Percentiles rank a stretch among this genome's conserved stretches.
These are phyloP conservation scores for Gonioctena quinquepunctata DNA, from an alignment of 1,140 invertebrate genomes.

Conservation along the genomic window DNA sequence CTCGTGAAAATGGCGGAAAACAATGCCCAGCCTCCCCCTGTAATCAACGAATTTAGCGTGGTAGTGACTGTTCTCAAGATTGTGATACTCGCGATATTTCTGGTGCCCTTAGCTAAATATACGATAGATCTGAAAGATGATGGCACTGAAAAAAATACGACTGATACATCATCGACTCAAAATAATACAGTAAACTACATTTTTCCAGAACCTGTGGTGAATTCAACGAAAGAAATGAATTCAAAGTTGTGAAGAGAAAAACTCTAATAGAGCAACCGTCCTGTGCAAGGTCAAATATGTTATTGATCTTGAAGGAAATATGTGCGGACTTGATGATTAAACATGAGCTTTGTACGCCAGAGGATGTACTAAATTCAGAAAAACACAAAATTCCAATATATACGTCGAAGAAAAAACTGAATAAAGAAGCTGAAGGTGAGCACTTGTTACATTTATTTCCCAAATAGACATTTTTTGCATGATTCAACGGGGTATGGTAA, in stretches of 20 bases:
- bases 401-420: not conserved
- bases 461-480: no score
- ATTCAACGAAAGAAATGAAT: not conserved
- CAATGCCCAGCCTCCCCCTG: not conserved
- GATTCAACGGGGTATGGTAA: no score
- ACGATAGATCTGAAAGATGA: not conserved
- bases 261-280: not conserved
- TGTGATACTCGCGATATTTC: not conserved
- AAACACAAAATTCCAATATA: not conserved
- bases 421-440: not conserved
- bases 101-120: not conserved
- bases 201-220: not conserved
- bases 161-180: not conserved
- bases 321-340: not conserved
- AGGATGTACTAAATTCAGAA: not conserved
- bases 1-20: not conserved
- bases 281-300: not conserved
- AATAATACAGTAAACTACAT: not conserved
- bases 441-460: no score
- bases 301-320: not conserved
- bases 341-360: not conserved
- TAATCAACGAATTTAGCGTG: not conserved
- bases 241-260: not conserved
- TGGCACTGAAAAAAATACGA: not conserved
- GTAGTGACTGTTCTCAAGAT: not conserved